Base-by-base conservation (phyloP, 2,797 vertebrate genomes). In the Gallirallus australis region DNA sequence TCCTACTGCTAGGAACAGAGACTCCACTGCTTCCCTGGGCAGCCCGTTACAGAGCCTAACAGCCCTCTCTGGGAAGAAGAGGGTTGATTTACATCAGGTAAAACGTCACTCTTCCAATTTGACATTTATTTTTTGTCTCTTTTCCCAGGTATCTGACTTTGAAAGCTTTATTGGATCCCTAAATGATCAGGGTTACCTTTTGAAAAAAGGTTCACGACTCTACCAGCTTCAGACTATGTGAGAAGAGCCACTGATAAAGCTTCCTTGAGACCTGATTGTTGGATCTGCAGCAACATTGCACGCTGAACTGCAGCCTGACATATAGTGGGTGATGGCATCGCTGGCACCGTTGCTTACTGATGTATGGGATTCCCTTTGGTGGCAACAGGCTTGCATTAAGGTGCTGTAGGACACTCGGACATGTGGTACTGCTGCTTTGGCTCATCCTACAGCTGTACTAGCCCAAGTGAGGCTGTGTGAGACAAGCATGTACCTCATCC, bases 141-240 rank as follows among this genome's bases (percentile, higher is more conserved):
- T 59, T 95, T 52, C 94, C 18, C 93, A 99, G 99, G 98, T 99
- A 40, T 63, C 98, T 76, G 99, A 99, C 96, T 99, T 99, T 89
- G 99, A 99, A 97, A 98, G 98, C 85, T 99, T 99, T 88, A 97
- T 99, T 95, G 98, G 98, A 92, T 99, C 99, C 61, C 97, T 99
- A 63, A 99, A 99, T 86, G 99, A 99, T 85, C 99, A 99, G 87
- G 99, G 99, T 42, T 99, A 99, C 79, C 98, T 99, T 71, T 92
- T 99, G 97, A 99, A 99, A 97, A 99, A 99, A 97, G 99, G 99
- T 28, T 91, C 98, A 66, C 98, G 98, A 92, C 83, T 99, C 68
- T 99, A 99, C 94, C 99, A 99, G 94, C 98, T 99, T 82, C 99
- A 99, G 96, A 99, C 99, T 9, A 96, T 99, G 86, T 99, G 96